Conservation (phyloP, 2,113 vertebrate genomes). For the Polypterus bichir region DNA sequence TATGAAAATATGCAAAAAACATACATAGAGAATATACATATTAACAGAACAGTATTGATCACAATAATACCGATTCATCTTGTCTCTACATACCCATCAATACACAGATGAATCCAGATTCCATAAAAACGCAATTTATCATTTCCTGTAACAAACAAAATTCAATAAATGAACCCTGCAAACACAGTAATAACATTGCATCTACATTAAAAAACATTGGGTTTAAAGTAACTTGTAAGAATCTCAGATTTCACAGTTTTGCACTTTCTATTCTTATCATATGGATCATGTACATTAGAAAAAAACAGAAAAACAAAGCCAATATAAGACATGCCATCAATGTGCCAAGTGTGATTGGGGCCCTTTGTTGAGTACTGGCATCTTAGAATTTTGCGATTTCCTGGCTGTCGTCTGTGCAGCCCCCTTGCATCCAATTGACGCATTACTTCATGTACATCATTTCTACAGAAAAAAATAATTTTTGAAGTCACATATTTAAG, state of each 20-base stretch:
- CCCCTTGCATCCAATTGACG: neutral
- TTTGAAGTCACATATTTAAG: too few species aligned
- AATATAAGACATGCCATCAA: neutral
- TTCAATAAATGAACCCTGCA: too few species aligned
- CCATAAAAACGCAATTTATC: neutral
- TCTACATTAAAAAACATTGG: too few species aligned
- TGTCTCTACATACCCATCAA: neutral
- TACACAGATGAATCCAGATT: slow-evolving; percentile 1
- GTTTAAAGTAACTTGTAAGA: too few species aligned
- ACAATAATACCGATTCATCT: too few species aligned
- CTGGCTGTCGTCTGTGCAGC: neutral
- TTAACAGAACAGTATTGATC: too few species aligned
- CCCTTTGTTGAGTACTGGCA: slow-evolving; percentile 1
- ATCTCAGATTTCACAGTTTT: too few species aligned
- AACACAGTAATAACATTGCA: too few species aligned
- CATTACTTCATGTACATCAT: neutral
- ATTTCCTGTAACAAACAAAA: slow-evolving; percentile 1
- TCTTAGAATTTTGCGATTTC: neutral
- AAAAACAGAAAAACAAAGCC: neutral
- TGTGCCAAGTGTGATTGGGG: slow-evolving; percentile 1
- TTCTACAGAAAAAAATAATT: neutral
- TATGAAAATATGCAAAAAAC: neutral
- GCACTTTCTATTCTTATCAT: too few species aligned
- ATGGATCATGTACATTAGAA: too few species aligned
- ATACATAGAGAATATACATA: neutral